Base-by-base conservation (phyloP, 1,140 invertebrate genomes). In the Megathymus violae region DNA sequence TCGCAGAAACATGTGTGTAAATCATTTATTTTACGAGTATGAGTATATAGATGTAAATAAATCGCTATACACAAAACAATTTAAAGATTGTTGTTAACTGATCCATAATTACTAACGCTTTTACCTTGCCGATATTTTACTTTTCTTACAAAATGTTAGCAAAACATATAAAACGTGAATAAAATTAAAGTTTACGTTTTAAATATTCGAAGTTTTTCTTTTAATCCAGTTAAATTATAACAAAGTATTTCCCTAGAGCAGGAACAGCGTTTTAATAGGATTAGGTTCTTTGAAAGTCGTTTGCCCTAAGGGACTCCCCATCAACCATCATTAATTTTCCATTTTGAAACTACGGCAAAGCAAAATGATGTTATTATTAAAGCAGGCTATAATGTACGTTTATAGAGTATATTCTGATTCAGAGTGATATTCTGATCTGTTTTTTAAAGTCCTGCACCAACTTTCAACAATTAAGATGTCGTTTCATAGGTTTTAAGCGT, bases 201-300 rank as follows among this genome's bases (percentile, higher is more conserved):
- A 22, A 58, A n/a, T 25, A 47, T 47, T 19, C 25, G 43, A 50
- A 34, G 40, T 62, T 62, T 62, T 44, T 38, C 47, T 51, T 43
- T 51, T 31, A 31, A 31, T 47, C 19, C 59, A 41, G 11, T 34
- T 27, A 9, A 48, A 27, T 25, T 16, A 51, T 51, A 41, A 34
- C 46, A 62, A 61, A 48, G 16, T 44, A 25, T 17, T 47, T 47
- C 44, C 19, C 19, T 27, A 47, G 44, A 27, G 19, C 11, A 11
- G 19, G 9, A 27, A n/a, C 11, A 1, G 3, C 11, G 44, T 25
- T 25, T 6, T 47, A 47, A 47, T 47, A 27, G 22, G 11, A 25
- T 25, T 47, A 27, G 22, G 11, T 47, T 25, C n/a, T 27, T 1
- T 17, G 44, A 5, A 47, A 47, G n/a, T 25, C 14, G 19, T 25